Percentiles rank a stretch among this genome's conserved stretches.
phyloP scores from a whole-genome alignment of 2,888 invertebrate genomes.

The Trichogramma dendrolimi region DNA sequence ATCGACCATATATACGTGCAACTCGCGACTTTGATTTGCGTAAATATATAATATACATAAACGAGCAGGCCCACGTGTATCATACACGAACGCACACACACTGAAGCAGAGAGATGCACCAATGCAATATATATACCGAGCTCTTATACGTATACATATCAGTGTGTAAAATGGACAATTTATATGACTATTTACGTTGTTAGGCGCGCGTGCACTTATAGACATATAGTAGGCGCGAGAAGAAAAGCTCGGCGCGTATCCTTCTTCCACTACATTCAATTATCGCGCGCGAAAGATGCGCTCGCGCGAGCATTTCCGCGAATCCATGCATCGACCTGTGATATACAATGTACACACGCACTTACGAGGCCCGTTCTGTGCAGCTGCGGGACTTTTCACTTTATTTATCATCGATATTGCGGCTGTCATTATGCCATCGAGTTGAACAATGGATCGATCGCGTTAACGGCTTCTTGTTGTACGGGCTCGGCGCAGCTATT shows the following conservation, averaged over 20 bases:
- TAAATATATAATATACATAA: background rate
- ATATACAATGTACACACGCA: no score
- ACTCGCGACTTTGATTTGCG: background rate
- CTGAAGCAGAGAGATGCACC: no score
- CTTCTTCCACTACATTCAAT: background rate
- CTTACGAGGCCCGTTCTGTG: no score
- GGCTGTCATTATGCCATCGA: no score
- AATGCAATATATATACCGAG: no score
- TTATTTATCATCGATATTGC: no score
- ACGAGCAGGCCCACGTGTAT: no score
- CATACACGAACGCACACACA: background rate
- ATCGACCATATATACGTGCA: slow-evolving; percentile 26
- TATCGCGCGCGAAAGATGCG: background rate
- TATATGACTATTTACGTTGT: slow-evolving; percentile 7
- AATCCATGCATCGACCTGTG: slow-evolving; percentile 1
- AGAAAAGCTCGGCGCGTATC: background rate
- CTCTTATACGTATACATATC: no score
- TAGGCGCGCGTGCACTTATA: background rate
- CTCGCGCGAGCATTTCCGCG: slow-evolving; percentile 12
- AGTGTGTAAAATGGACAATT: slow-evolving; percentile 13
- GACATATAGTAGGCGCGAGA: background rate
- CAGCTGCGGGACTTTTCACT: no score
- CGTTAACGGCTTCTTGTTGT: no score
- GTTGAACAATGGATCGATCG: no score
- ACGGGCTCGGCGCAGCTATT: no score